Evolutionary conservation across 2,113 vertebrate species (phyloP), one percentile per base, ranked within the genome.

Genomic region (Brachypodius melanocephalos): DNA sequence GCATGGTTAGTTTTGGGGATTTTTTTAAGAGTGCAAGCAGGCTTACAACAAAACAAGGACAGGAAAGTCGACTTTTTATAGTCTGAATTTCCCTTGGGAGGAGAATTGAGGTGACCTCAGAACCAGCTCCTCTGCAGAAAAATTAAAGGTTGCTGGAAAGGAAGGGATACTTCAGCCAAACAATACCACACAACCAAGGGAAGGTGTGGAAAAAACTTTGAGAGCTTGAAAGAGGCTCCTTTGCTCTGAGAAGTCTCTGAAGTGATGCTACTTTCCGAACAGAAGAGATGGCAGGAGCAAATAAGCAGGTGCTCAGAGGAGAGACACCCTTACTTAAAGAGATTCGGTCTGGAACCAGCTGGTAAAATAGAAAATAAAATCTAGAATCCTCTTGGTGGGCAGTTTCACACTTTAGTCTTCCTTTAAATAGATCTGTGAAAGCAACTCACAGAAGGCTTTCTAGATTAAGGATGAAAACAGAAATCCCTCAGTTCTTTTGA

Each of bases 391-490:
- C 82, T 83, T 69, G 45, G 95, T 61, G 91, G 91, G 91, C 93
- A 96, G 58, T 88, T 91, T 96, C 94, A 87, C 87, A 96, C 78
- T 83, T 91, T 66, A 91, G 88, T 69, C 38, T 74, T 83, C 78
- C 89, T 87, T 94, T 92, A 96, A 94, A 96, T 88, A 95, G 84
- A 89, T 54, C 67, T 73, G 88, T 63, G 79, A 94, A 85, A 73
- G 85, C 51, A 79, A 90, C 75, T 91, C 77, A 81, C 85, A 94
- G 78, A 93, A 91, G 88, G 48, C 85, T 97, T 95, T 95, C 94
- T 90, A 76, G 89, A 96, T 93, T 88, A 94, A 90, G 79, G 94
- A 93, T 72, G 86, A 85, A 95, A 97, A 92, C 83, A 93, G 96
- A 93, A 96, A 96, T 89, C 88, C 94, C 87, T 66, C 63, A 3